Evolutionary conservation across 2,113 vertebrate genomes (phyloP).

Genomic region (Muscicapa adusta): DNA sequence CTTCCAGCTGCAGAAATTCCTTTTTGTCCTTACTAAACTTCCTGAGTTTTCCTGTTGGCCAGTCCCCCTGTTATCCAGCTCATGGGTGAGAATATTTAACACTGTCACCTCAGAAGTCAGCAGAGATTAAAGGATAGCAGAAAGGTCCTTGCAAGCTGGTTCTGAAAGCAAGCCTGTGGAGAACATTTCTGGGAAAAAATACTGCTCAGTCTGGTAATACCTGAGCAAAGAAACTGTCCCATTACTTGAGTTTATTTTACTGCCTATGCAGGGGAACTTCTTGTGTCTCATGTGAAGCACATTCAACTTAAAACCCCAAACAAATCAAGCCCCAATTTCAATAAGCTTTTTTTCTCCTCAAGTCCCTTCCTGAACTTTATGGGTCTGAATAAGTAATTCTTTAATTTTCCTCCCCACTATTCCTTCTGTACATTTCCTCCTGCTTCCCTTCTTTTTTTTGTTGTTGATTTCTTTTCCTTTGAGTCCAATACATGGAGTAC

Average conservation of each 20-base stretch:
- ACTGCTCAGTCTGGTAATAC: background rate
- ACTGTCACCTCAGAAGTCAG: background rate
- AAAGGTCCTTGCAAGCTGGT: background rate
- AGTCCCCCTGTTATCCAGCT: background rate
- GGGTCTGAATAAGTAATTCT: background rate
- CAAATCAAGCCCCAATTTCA: background rate
- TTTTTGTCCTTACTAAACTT: background rate
- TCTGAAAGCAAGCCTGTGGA: background rate
- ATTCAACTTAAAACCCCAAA: background rate
- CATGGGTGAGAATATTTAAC: background rate
- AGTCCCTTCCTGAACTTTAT: background rate
- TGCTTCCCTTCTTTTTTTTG: rapidly evolving
- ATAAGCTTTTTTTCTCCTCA: background rate
- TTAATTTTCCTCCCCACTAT: background rate
- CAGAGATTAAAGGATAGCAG: background rate
- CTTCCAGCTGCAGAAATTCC: background rate
- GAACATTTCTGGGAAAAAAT: background rate
- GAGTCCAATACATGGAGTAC: background rate
- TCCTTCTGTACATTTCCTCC: background rate
- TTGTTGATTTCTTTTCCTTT: background rate
- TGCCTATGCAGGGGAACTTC: background rate
- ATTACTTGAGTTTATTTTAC: background rate
- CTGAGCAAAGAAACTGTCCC: background rate
- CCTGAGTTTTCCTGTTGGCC: background rate
- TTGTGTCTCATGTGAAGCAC: background rate